A percentile compares a stretch with the other conserved stretches of the same genome.
Conservation (phyloP, 2,888 invertebrate species). For the Dione juno region DNA sequence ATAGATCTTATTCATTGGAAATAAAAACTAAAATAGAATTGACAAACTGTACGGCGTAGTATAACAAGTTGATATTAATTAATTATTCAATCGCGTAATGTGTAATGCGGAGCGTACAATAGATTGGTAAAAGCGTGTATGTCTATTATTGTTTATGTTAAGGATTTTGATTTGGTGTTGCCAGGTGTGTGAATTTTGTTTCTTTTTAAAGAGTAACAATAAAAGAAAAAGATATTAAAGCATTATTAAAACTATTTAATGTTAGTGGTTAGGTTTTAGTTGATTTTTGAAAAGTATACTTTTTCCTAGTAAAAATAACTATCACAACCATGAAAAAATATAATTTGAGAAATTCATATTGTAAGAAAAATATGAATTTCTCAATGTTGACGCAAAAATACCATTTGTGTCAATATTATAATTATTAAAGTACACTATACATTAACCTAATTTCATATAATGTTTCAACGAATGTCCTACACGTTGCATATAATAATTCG, state of each 20-base stretch:
- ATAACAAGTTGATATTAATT: slow-evolving; percentile 36
- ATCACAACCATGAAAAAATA: too few species aligned
- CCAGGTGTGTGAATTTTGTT: background rate
- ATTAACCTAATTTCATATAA: background rate
- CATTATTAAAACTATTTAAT: too few species aligned
- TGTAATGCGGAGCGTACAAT: slow-evolving; percentile 32
- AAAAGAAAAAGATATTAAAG: too few species aligned
- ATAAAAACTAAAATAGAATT: slow-evolving; percentile 29
- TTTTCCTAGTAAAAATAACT: too few species aligned
- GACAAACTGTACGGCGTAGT: background rate
- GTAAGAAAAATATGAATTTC: too few species aligned
- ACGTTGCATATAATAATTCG: background rate
- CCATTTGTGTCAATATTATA: background rate
- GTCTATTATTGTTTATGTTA: background rate
- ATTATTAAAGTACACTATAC: background rate
- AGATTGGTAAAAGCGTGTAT: background rate
- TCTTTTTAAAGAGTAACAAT: background rate
- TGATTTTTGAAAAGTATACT: too few species aligned
- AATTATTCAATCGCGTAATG: slow-evolving; percentile 36
- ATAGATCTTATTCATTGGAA: background rate
- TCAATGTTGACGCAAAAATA: too few species aligned
- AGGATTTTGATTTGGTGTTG: background rate
- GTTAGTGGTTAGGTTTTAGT: too few species aligned
- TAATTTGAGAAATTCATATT: too few species aligned
- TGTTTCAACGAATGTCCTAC: background rate